A percentile compares a stretch with the other conserved stretches of the same genome.
These are phyloP conservation scores for Drosophila falleni DNA, from an alignment of 2,888 invertebrate species.

Conservation along the genomic window DNA sequence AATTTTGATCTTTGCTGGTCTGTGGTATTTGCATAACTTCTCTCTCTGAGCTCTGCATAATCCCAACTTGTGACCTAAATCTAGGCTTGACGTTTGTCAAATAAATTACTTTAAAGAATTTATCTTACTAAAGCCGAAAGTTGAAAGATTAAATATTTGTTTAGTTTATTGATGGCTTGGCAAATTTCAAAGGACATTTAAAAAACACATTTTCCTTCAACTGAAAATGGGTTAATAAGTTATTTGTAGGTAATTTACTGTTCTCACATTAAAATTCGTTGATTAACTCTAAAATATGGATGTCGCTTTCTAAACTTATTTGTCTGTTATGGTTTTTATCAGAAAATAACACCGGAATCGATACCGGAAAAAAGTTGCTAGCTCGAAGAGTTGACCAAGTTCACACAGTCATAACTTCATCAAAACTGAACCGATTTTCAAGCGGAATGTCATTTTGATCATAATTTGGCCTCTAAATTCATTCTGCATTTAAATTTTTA, in stretches of 20 bases:
- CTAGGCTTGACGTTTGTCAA: constrained; percentile 38
- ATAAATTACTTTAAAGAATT: constrained; percentile 40
- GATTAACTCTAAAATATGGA: too few relatives aligned
- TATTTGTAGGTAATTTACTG: not conserved
- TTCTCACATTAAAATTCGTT: too few relatives aligned
- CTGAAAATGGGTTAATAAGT: not conserved
- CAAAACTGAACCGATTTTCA: too few relatives aligned
- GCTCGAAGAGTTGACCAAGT: too few relatives aligned
- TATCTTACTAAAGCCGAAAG: constrained; percentile 26
- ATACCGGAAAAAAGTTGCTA: too few relatives aligned
- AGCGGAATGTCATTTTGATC: too few relatives aligned
- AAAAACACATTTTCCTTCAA: not conserved
- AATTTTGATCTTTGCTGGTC: not conserved
- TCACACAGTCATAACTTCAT: too few relatives aligned
- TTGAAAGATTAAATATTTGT: constrained; percentile 14
- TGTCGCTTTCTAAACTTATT: too few relatives aligned
- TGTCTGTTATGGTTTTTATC: too few relatives aligned
- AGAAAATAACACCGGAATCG: too few relatives aligned
- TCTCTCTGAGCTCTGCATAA: constrained; percentile 36
- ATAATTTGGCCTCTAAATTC: too few relatives aligned
- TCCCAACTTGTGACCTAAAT: constrained; percentile 40
- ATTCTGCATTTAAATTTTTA: too few relatives aligned
- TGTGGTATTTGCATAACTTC: constrained; percentile 9
- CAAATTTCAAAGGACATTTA: constrained; percentile 22
- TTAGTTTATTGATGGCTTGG: constrained; percentile 45